Base-by-base conservation (phyloP, 1,140 invertebrate genomes). In the Drosophila virilis region DNA sequence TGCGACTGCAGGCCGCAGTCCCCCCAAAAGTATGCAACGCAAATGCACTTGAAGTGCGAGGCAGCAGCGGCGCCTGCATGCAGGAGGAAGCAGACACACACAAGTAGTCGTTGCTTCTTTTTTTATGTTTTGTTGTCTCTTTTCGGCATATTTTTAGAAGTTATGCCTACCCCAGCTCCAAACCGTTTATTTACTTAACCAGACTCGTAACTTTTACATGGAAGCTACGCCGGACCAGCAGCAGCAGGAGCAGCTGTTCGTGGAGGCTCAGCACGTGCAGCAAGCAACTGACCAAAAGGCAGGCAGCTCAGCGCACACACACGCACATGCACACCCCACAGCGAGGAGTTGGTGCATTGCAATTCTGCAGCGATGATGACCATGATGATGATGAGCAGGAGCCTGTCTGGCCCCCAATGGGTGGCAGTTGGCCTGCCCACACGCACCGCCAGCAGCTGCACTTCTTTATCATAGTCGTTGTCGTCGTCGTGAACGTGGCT, bases 131-230 rank as follows among this genome's bases (percentile, higher is more conserved):
- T 84, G 84, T 89, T 89, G 84, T 89, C 84, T 89, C 84, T 89
- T 89, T 89, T 89, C 84, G 84, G 77, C 84, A 84, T 89, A 80
- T 90, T 89, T 89, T 89, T 89, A 89, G 84, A 89, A 89, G 81
- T 80, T 83, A 72, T 72, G 51, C 72, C 66, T 64, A 64, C 72
- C 4, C 40, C 8, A 10, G n/a, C n/a, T 8, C 50, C 12, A 4
- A 0, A 1, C 52, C 48, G 51, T 75, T 89, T 89, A 89, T 89
- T 89, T 90, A 89, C 85, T 88, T 88, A 77, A 64, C 76, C 76
- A 79, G 78, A 68, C 77, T 78, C 76, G 83, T 68, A 70, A 78
- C 59, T 76, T 80, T 83, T 88, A 88, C 84, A 88, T 88, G 83
- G 46, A 28, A 5, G 45, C 45, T 17, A 12, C 46, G 15, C 33